Percentiles rank a stretch among this genome's conserved stretches.
Conservation (phyloP, 2,888 invertebrate genomes). For the Sepioteuthis lessoniana region DNA sequence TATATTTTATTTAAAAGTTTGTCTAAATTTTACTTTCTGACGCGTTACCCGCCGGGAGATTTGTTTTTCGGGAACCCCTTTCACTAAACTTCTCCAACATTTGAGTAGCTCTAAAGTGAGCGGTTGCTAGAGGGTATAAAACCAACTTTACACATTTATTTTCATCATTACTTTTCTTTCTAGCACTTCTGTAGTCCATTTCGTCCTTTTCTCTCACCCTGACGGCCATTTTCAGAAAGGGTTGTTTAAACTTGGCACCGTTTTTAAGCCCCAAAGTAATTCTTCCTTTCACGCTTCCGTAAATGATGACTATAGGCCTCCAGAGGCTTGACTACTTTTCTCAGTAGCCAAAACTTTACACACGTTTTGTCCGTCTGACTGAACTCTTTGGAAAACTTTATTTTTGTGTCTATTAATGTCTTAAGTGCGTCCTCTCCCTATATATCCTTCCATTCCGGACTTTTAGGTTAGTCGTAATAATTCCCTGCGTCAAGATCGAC, state of each 20-base stretch:
- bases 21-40: not conserved
- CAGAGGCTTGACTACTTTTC: not conserved
- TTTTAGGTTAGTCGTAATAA: too few species aligned
- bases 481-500: too few species aligned
- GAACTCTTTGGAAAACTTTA: not conserved
- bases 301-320: not conserved
- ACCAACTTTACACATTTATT: not conserved
- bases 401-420: too few species aligned
- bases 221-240: not conserved
- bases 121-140: not conserved
- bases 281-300: not conserved
- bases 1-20: not conserved
- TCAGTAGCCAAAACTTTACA: not conserved
- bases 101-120: not conserved
- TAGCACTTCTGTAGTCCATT: not conserved
- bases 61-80: not conserved
- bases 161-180: not conserved
- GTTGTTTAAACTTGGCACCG: not conserved
- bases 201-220: not conserved
- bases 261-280: not conserved
- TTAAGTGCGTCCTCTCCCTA: too few species aligned
- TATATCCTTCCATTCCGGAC: too few species aligned
- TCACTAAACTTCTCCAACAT: not conserved
- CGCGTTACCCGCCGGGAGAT: not conserved
- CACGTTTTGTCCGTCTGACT: not conserved